Base-by-base conservation (phyloP, 2,797 vertebrate genomes). In the Manis crassicaudata region DNA sequence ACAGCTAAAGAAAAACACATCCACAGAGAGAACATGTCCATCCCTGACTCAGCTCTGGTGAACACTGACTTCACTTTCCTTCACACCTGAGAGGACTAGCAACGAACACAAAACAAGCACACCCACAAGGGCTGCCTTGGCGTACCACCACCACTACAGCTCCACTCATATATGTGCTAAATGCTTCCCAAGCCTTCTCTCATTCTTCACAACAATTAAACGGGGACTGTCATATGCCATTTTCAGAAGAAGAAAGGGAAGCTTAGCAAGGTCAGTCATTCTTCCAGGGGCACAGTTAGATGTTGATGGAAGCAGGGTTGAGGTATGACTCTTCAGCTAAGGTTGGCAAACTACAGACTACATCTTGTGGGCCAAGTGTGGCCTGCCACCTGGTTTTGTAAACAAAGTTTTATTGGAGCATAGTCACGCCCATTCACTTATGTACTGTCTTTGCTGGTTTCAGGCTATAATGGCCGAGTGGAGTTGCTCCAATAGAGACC, bases 391-490 rank as follows among this genome's bases (percentile, higher is more conserved):
- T 50, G 40, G 7, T 67, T 90, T 73, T 88, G 5, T 77, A 37
- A 88, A 93, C 94, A 77, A 92, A 96, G 89, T 92, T 95, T 89
- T 89, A 35, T 93, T 92, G 70, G 56, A 54, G 92, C 20, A 52
- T n/a, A 63, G 32, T 7, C 27, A 52, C 0, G 1, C 1, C 7
- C 27, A 18, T 16, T 73, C 70, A 52, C 2, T 2, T 60, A 5
- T 23, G 18, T 13, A 40, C 11, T 67, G 1, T 54, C 37, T 46
- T 1, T n/a, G 37, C 65, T 63, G 46, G 29, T 88, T 93, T 80
- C 16, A 40, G 20, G 7, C 56, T 67, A 7, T 11, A 27, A 35
- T 2, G 40, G 27, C 58, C 43, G 2, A 43, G 23, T 27, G 46
- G 46, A 43, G 35, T 58, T 37, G 27, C 46, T 58, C 20, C 5